Base-by-base conservation (phyloP, 1,140 invertebrate species). In the Mercenaria mercenaria region DNA sequence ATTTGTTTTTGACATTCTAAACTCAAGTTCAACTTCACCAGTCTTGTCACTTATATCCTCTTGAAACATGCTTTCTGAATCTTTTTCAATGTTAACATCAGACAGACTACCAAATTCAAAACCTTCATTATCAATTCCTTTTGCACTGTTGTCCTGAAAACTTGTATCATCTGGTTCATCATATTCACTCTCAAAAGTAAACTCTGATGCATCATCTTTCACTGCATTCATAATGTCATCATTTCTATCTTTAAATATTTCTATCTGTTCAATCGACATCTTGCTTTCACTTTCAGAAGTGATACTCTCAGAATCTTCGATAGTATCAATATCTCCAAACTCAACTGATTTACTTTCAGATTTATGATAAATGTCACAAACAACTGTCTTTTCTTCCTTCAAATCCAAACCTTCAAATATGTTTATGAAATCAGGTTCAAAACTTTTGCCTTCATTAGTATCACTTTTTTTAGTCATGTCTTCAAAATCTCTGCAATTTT, bases 31-130 rank as follows among this genome's bases (percentile, higher is more conserved):
- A 8, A 15, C 6, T 47, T 47, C 43, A 23, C 3, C 15, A 20
- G 37, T 11, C 11, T 76, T 37, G 2, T 43, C 10, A 43, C 15
- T 23, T 10, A 4, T 50, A 41, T 72, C 32, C n/a, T 74, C 69
- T 47, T 74, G 34, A 74, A 23, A 29, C 76, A 79, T 79, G 39
- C 76, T 79, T 52, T 79, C 76, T 50, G 76, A 79, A 39, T 79
- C 76, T 34, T 79, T 79, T 29, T 50, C 47, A 26, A 79, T 79
- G 43, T 26, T 79, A 56, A 79, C 43, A 52, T 79, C 76, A 79
- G 69, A 74, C 29, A 64, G n/a, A 64, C n/a, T n/a, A 15, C 15
- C 43, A 47, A 47, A 47, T 29, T 29, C 59, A 64, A 64, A 64
- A 64, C n/a, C 59, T 64, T 64, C 4, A 64, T 64, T 64, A 8